Base-by-base conservation (phyloP, 1,140 invertebrate genomes). In the Lepidurus arcticus region DNA sequence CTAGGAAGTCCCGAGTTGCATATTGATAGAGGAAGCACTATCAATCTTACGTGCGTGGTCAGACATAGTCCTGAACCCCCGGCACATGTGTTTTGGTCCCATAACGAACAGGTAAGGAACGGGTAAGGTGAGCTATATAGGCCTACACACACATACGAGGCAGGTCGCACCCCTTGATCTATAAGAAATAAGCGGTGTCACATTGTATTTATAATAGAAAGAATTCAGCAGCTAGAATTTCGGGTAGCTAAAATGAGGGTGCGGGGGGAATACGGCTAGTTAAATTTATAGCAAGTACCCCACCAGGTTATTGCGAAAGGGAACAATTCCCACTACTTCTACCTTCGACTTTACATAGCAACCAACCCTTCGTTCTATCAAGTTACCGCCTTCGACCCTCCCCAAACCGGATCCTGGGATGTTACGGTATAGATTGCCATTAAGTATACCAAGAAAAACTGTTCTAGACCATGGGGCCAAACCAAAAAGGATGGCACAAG, bases 21-120 rank as follows among this genome's bases (percentile, higher is more conserved):
- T 86, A 95, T 96, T 82, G 92, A 95, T 86, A 88, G 92, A 78
- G 94, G 94, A 75, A 95, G 93, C 84, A 95, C 94, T 81, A 96
- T 97, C 85, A 96, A 96, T 87, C 88, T 97, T 80, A 97, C 94
- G 73, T 97, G 95, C 85, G 90, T 95, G 78, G 93, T 97, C 79
- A 87, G 92, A 75, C 93, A 93, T 83, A 94, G 93, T 82, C 94
- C 94, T 16, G 94, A 96, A 83, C 93, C 94, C 77, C 94, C 94
- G 47, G 92, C 92, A 73, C 96, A 94, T 85, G 95, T 97, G 84
- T 95, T 94, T 86, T 96, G 85, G 85, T 78, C 76, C 79, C 82
- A 83, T 80, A 84, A 84, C 74, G 82, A 83, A 34, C 78, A 82
- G 77, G 82, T 84, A 80, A 76, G 73, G 44, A 21, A 21, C 21